Base-by-base conservation (phyloP, 1,140 invertebrate species). In the Stegodyphus mimosarum region DNA sequence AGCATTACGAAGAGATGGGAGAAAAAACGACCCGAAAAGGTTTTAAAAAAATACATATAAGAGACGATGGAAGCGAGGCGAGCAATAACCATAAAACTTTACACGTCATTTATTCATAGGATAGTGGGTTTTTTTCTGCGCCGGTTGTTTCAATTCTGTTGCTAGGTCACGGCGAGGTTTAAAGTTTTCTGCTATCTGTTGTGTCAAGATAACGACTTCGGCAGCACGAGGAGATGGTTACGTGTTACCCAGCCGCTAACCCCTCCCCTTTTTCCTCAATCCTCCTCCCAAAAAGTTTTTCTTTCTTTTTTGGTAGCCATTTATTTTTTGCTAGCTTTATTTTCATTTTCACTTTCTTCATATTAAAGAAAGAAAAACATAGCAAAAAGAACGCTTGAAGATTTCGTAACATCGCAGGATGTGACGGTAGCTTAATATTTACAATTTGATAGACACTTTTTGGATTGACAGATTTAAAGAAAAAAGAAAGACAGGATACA, bases 41-140 rank as follows among this genome's bases (percentile, higher is more conserved):
- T 84, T 69, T 70, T 76, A 60, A 49, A 60, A 76, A 75, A 18
- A 74, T 83, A 81, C 72, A 71, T 81, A 71, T 63, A 52, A 72
- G 53, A 69, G 52, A 69, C 52, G 74, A 18, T n/a, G 64, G 73
- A 52, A 70, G 52, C 48, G 63, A 83, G 9, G 48, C 11, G 7
- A 64, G 81, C 63, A 84, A 84, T 76, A 84, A 84, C 81, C 73
- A 84, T 84, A 84, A 84, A 84, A 84, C 72, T 84, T 84, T 75
- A 84, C 81, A 75, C 81, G 72, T 84, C 81, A 75, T 69, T 84
- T 84, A 75, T 84, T 84, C 81, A 84, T 76, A 75, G 67, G 69
- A 51, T 63, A 81, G 67, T 17, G 69, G 52, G 13, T 7, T 49
- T 55, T 17, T 10, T 13, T 55, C 48, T 78, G 49, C 15, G 67